Evolutionary conservation across 2,888 invertebrate species (phyloP).

Genomic region (Diaprepes abbreviatus): DNA sequence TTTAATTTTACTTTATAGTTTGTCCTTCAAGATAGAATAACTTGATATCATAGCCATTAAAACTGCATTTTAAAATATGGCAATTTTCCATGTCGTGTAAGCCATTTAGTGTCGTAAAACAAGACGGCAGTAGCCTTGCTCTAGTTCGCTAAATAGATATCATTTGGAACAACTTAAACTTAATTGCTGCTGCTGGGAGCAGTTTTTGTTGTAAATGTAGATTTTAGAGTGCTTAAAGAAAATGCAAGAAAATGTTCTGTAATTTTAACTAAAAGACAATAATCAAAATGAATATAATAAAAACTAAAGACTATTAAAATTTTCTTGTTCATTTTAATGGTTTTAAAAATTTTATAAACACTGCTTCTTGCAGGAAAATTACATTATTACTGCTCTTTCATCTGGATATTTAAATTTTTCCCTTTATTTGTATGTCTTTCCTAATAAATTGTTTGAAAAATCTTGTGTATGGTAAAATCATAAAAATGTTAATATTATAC

Average conservation of each 20-base stretch:
- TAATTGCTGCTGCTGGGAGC: not conserved
- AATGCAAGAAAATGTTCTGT: not conserved
- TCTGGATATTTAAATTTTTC: too few species aligned
- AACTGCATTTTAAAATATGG: not conserved
- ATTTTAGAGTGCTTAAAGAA: not conserved
- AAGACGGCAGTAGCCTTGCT: not conserved
- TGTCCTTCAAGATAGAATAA: not conserved
- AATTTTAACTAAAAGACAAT: too few species aligned
- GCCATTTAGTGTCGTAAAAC: not conserved
- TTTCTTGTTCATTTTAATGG: too few species aligned
- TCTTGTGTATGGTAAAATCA: too few species aligned
- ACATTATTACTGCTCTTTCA: too few species aligned
- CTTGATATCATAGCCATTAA: not conserved
- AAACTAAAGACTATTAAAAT: too few species aligned
- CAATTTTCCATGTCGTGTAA: not conserved
- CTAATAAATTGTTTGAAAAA: too few species aligned
- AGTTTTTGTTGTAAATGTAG: not conserved
- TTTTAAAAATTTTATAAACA: too few species aligned
- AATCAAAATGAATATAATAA: too few species aligned
- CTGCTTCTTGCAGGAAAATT: too few species aligned
- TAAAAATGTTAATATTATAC: too few species aligned
- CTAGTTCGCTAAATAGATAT: not conserved
- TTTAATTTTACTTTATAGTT: not conserved
- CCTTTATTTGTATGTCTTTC: too few species aligned
- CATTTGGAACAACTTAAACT: constrained; percentile 9